phyloP scores from a whole-genome alignment of 2,888 invertebrate species.

The Ophion costatus region DNA sequence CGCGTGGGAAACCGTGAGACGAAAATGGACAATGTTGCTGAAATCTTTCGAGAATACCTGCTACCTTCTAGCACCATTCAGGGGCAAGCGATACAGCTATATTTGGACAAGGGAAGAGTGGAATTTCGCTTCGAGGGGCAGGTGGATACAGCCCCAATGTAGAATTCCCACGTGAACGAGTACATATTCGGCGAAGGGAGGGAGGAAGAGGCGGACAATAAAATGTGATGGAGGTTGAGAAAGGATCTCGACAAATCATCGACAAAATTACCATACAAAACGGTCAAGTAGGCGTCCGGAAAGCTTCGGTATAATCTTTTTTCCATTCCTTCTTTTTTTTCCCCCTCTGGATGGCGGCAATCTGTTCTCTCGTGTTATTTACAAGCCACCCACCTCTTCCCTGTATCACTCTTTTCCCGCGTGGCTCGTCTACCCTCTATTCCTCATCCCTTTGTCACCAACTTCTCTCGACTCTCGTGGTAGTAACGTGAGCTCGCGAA shows the following conservation, averaged over 20 bases:
- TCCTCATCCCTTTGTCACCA: slow-evolving; percentile 28
- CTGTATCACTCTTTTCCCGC: slow-evolving; percentile 17
- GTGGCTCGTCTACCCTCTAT: slow-evolving; percentile 10
- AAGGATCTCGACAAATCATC: slow-evolving; percentile 66
- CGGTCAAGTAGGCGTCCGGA: slow-evolving; percentile 67
- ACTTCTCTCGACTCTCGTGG: slow-evolving; percentile 3
- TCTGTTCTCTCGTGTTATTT: slow-evolving; percentile 48
- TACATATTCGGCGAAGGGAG: not conserved
- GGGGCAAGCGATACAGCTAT: slow-evolving; percentile 18
- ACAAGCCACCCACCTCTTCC: slow-evolving; percentile 17
- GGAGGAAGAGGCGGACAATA: slow-evolving; percentile 63
- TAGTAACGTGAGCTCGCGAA: not conserved
- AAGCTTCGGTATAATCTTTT: slow-evolving; percentile 32
- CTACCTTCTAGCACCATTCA: slow-evolving; percentile 32
- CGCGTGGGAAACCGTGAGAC: not conserved
- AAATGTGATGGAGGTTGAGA: slow-evolving; percentile 61
- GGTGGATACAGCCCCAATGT: slow-evolving; percentile 47
- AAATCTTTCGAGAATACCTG: slow-evolving; percentile 33
- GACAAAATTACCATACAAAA: slow-evolving; percentile 77
- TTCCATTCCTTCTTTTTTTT: slow-evolving; percentile 14
- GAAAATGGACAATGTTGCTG: slow-evolving; percentile 26
- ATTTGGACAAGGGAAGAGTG: slow-evolving; percentile 26
- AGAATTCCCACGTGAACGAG: slow-evolving; percentile 22
- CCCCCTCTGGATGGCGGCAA: slow-evolving; percentile 10
- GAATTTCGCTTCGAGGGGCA: slow-evolving; percentile 41